phyloP scores from a whole-genome alignment of 1,140 invertebrate species.

The Caerostris darwini region DNA sequence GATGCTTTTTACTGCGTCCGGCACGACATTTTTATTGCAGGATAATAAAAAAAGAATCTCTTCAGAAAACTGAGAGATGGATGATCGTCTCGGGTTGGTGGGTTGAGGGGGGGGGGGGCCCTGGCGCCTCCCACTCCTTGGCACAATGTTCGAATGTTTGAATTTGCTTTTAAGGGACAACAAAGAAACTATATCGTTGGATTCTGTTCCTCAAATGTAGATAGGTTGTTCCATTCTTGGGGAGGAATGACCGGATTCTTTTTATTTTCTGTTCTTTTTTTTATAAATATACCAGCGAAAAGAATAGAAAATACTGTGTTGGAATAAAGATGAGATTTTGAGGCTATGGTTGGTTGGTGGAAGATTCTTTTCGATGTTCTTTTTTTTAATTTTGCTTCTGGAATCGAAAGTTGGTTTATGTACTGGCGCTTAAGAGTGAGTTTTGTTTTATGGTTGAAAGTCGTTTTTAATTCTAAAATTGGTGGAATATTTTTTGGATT shows the following conservation, averaged over 20 bases:
- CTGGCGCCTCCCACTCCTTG: background rate
- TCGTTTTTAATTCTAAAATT: no score
- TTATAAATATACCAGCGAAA: background rate
- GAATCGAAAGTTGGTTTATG: no score
- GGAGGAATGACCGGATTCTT: background rate
- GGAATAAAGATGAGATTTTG: background rate
- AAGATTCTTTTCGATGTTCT: no score
- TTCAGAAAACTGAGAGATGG: background rate
- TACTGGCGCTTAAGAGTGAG: no score
- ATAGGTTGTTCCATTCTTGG: background rate
- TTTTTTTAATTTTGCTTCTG: no score
- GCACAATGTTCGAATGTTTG: background rate
- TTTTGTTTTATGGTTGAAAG: no score
- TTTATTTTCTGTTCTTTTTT: no score
- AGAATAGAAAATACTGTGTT: background rate
- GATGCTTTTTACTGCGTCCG: background rate
- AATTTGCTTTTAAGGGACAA: background rate
- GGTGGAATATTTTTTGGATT: no score
- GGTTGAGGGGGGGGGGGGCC: background rate
- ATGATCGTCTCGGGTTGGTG: background rate
- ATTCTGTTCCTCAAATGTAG: background rate
- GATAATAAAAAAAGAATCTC: slow-evolving; percentile 11
- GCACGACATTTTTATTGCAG: slow-evolving; percentile 37
- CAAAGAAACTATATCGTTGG: background rate
- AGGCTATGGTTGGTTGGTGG: background rate